A percentile compares a stretch with the other conserved stretches of the same genome.
phyloP scores from a whole-genome alignment of 2,113 vertebrate genomes.

The Ovis canadensis region DNA sequence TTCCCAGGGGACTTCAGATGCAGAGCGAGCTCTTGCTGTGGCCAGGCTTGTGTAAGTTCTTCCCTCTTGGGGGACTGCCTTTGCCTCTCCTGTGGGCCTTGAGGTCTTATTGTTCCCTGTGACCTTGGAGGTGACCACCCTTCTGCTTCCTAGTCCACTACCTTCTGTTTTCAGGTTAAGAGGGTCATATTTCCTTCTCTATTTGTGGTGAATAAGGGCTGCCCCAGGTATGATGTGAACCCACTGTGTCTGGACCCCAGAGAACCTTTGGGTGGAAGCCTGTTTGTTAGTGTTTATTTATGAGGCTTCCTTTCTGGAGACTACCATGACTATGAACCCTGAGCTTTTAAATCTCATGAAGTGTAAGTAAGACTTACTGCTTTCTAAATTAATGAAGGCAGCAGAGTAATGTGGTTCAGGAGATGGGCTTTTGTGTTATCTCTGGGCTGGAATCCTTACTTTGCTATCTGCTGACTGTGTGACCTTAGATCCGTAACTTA shows the following conservation, averaged over 20 bases:
- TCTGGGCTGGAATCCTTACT: slow-evolving; percentile 8
- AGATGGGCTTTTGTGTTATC: neutral
- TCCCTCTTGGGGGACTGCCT: neutral
- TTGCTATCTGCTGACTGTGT: neutral
- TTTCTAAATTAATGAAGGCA: neutral
- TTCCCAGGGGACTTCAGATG: slow-evolving; percentile 92
- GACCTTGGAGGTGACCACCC: neutral
- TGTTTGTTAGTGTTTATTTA: slow-evolving; percentile 7
- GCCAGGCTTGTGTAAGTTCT: slow-evolving; percentile 93
- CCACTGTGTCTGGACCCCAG: neutral
- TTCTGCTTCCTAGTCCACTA: neutral
- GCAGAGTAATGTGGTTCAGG: neutral
- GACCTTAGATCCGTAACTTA: neutral
- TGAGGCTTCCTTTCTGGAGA: neutral
- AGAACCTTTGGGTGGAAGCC: neutral
- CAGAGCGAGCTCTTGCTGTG: slow-evolving; percentile 91
- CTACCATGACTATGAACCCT: neutral
- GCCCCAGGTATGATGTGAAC: neutral
- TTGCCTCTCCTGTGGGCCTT: neutral
- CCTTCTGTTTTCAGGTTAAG: neutral
- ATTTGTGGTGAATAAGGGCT: neutral
- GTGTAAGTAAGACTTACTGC: neutral
- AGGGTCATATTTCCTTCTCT: neutral
- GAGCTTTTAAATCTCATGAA: slow-evolving; percentile 6
- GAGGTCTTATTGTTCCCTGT: neutral